A percentile compares a stretch with the other conserved stretches of the same genome.
These are phyloP conservation scores for Pararge aegeria DNA, from an alignment of 1,140 invertebrate species.

Conservation along the genomic window DNA sequence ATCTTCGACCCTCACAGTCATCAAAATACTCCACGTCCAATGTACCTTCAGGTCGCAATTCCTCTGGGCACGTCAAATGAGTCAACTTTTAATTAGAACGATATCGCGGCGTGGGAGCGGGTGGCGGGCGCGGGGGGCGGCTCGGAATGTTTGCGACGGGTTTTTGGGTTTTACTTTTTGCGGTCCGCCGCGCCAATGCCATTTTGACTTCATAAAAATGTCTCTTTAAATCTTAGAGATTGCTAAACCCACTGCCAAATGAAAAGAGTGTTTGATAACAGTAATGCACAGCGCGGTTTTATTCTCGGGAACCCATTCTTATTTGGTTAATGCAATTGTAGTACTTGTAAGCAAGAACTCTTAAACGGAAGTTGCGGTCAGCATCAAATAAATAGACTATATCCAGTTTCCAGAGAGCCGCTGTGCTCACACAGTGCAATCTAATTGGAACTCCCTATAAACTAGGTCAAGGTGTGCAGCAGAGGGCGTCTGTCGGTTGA, in stretches of 20 bases:
- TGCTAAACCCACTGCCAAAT: not conserved
- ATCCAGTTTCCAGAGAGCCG: no score
- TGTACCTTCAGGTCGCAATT: not conserved
- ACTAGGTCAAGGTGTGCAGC: no score
- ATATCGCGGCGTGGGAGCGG: slow-evolving; percentile 6
- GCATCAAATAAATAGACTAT: no score
- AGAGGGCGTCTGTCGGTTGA: no score
- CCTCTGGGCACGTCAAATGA: not conserved
- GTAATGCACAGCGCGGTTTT: no score
- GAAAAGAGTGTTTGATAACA: not conserved
- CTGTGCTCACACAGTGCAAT: no score
- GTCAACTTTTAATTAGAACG: slow-evolving; percentile 5
- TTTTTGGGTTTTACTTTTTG: slow-evolving; percentile 5
- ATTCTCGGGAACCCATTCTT: no score
- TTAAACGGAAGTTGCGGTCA: no score
- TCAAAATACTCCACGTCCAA: not conserved
- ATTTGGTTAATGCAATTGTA: no score
- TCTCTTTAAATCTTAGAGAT: not conserved
- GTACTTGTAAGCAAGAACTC: no score
- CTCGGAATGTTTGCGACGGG: slow-evolving; percentile 5
- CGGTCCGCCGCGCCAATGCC: not conserved
- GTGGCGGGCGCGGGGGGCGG: not conserved
- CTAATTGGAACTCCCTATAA: no score
- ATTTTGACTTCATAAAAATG: not conserved
- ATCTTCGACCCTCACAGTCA: no score